These are phyloP conservation scores for Melanotaenia parkinsoni DNA, from an alignment of 2,797 vertebrate genomes.

Conservation along the genomic window DNA sequence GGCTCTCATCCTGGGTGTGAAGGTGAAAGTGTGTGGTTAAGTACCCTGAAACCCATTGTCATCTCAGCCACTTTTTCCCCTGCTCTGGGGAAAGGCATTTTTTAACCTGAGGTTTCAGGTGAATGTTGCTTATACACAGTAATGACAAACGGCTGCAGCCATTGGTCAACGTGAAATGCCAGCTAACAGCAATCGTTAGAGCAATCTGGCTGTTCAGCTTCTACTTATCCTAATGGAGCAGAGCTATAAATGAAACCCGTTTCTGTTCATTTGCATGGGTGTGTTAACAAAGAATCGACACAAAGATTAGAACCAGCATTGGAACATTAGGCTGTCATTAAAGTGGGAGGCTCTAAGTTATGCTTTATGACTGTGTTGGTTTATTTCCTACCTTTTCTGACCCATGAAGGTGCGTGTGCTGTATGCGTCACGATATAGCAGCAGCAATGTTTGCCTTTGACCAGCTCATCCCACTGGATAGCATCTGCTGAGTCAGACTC, in stretches of 20 bases:
- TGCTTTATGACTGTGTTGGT: neutral
- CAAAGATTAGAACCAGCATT: neutral
- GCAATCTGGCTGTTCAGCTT: neutral
- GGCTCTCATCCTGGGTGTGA: slow-evolving; percentile 47
- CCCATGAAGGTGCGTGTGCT: slow-evolving; percentile 83
- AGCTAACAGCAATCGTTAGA: neutral
- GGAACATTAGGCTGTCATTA: neutral
- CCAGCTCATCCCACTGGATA: slow-evolving; percentile 84
- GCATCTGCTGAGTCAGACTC: slow-evolving; percentile 72
- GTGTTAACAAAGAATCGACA: slow-evolving; percentile 7
- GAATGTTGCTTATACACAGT: neutral
- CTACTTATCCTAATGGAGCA: neutral
- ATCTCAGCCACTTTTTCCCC: slow-evolving; percentile 5
- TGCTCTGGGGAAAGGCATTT: slow-evolving; percentile 2
- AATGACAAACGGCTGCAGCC: slow-evolving; percentile 10
- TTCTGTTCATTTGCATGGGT: slow-evolving; percentile 7
- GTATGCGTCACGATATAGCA: slow-evolving; percentile 80
- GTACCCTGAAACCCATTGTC: neutral
- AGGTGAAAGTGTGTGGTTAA: slow-evolving; percentile 34
- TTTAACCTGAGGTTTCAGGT: slow-evolving; percentile 7
- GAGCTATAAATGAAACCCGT: neutral
- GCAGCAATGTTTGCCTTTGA: slow-evolving; percentile 80
- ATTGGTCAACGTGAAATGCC: neutral
- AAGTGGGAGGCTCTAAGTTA: slow-evolving; percentile 5
- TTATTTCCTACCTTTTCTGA: slow-evolving; percentile 83